Conservation (phyloP, 2,888 invertebrate species). For the Hetaerina titia region DNA sequence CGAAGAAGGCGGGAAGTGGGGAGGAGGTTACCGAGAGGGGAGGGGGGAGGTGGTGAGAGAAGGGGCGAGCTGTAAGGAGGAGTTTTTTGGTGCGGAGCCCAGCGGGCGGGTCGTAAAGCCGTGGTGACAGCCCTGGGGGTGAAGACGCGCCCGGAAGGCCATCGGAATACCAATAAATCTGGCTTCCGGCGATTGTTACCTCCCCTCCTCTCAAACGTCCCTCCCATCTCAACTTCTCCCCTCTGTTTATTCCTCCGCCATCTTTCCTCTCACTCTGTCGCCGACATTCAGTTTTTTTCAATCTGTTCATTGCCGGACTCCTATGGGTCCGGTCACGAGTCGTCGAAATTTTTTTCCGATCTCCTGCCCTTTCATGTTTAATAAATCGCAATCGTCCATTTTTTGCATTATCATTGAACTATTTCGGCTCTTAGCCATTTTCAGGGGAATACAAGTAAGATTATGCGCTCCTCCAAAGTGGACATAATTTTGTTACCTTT, state of each 20-base stretch:
- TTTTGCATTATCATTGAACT: no score
- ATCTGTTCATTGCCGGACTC: no score
- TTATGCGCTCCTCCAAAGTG: no score
- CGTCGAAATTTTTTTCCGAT: no score
- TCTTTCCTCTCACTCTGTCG: not conserved
- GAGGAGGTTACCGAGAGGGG: not conserved
- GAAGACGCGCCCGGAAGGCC: constrained; percentile 40
- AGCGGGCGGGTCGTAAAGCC: constrained; percentile 60
- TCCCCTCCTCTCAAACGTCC: not conserved
- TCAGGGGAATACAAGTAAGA: no score
- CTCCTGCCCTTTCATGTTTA: no score
- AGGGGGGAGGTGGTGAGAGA: not conserved
- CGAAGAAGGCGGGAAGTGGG: not conserved
- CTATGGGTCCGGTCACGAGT: no score
- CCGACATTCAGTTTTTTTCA: not conserved
- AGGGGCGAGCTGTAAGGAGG: not conserved
- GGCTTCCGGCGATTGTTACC: constrained; percentile 63
- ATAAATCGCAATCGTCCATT: no score
- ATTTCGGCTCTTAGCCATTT: no score
- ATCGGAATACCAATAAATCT: constrained; percentile 60
- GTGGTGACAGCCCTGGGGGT: constrained; percentile 56
- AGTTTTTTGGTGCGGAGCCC: constrained; percentile 61
- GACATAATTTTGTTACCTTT: no score
- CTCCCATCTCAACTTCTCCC: constrained; percentile 37
- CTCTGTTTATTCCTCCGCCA: constrained; percentile 34